phyloP scores from a whole-genome alignment of 2,113 vertebrate genomes.

The Chauna torquata region DNA sequence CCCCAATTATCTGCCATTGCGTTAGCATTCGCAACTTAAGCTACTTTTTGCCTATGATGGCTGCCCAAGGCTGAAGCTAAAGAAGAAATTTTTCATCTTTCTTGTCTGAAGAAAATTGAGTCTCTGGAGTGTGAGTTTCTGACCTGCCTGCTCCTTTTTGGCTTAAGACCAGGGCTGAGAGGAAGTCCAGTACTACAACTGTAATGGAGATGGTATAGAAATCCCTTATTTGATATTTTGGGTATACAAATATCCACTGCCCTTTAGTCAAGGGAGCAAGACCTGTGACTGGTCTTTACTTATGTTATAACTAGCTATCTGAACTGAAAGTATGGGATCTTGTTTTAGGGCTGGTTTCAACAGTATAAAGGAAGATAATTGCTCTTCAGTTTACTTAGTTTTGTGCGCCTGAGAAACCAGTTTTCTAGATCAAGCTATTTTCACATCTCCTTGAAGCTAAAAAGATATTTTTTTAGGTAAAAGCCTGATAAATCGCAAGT shows the following conservation, averaged over 20 bases:
- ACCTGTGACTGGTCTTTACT: not conserved
- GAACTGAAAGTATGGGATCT: not conserved
- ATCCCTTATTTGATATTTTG: not conserved
- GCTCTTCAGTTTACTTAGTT: not conserved
- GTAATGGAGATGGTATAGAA: fast-evolving
- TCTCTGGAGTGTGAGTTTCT: fast-evolving
- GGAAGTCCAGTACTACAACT: not conserved
- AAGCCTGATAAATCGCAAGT: not conserved
- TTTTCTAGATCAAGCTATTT: not conserved
- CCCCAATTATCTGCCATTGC: not conserved
- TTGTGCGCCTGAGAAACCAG: not conserved
- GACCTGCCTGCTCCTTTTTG: not conserved
- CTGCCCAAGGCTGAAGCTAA: not conserved
- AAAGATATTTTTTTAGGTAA: not conserved
- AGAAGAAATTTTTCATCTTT: not conserved
- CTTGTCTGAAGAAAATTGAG: not conserved
- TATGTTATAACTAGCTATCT: not conserved
- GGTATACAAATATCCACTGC: not conserved
- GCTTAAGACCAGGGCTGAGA: not conserved
- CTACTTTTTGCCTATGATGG: fast-evolving
- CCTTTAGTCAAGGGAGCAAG: not conserved
- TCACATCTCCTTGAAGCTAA: not conserved
- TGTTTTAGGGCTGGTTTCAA: not conserved
- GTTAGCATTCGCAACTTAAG: not conserved
- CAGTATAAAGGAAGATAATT: not conserved